phyloP scores from a whole-genome alignment of 1,140 invertebrate species.

The Rhagoletis zephyria region DNA sequence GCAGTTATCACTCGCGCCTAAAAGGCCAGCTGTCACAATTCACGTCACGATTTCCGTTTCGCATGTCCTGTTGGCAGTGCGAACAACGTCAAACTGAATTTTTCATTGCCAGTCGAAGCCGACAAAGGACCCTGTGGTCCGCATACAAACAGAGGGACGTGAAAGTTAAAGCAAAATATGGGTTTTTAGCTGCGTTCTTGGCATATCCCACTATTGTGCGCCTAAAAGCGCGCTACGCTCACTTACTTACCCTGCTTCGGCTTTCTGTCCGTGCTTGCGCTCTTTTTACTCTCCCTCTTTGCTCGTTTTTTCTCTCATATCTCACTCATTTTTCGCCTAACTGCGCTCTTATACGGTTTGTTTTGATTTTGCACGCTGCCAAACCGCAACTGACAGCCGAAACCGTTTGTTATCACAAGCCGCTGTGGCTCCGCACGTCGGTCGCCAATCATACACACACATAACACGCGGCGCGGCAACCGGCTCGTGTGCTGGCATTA shows the following conservation, averaged over 20 bases:
- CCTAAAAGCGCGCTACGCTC: slow-evolving; percentile 25
- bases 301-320: background rate
- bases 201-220: background rate
- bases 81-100: slow-evolving; percentile 38
- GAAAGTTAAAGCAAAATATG: background rate
- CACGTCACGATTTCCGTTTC: slow-evolving; percentile 2
- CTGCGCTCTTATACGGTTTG: slow-evolving; percentile 38
- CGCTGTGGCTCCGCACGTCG: background rate
- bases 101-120: slow-evolving; percentile 39
- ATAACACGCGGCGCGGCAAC: background rate
- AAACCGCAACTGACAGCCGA: slow-evolving; percentile 20
- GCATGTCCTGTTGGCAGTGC: slow-evolving; percentile 43
- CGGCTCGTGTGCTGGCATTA: background rate
- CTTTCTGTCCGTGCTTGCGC: background rate
- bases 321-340: background rate
- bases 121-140: slow-evolving; percentile 6
- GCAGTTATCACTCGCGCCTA: background rate
- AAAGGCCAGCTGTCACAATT: background rate
- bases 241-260: background rate
- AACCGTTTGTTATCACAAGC: background rate
- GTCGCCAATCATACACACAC: background rate
- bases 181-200: background rate
- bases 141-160: background rate
- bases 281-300: background rate
- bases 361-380: slow-evolving; percentile 27